Evolutionary conservation across 2,888 invertebrate species (phyloP), one percentile per base, ranked within the genome.

Genomic region (Elysia crispata): DNA sequence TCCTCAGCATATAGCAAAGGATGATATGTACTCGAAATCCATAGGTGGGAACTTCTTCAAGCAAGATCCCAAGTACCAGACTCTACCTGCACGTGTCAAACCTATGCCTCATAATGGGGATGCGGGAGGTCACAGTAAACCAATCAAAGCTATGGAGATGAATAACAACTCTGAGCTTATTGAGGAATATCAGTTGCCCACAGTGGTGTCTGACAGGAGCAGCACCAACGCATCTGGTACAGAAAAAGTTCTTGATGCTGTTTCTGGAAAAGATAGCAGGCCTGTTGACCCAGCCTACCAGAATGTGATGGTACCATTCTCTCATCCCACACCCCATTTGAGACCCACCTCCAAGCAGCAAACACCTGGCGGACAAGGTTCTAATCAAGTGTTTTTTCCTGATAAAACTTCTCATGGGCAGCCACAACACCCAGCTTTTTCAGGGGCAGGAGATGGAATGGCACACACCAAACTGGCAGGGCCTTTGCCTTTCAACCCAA

Each of bases 21-120:
- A 79, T 50, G 77, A 77, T 62, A 60, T 41, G 0, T 72, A 33
- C 54, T 31, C 81, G 11, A 73, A 67, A 28, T 8, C 23, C 23
- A 28, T 25, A 0, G 50, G 41, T 20, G 25, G 8, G 20, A 28
- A 41, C 50, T 74, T 74, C 8, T 1, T 30, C 8, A 72, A 79
- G 41, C 80, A 76, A 30, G 62, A 78, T 20, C 33, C 62, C 1
- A 98, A 96, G 93, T 97, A 96, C 93, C 97, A 97, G 93, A 97
- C 97, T 41, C 93, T 97, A 92, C 97, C 97, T 87, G 96, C 96
- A 93, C 97, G 95, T 91, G 96, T 96, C 57, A 97, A 96, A 92
- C 96, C 96, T 91, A 84, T 87, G 33, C 77, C 76, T 33, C 79
- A 84, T 30, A 30, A 60, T 49, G 66, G 33, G 28, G 64, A 25